Evolutionary conservation across 2,113 vertebrate genomes (phyloP), one percentile per base, ranked within the genome.

Genomic region (Phaethornis superciliosus): DNA sequence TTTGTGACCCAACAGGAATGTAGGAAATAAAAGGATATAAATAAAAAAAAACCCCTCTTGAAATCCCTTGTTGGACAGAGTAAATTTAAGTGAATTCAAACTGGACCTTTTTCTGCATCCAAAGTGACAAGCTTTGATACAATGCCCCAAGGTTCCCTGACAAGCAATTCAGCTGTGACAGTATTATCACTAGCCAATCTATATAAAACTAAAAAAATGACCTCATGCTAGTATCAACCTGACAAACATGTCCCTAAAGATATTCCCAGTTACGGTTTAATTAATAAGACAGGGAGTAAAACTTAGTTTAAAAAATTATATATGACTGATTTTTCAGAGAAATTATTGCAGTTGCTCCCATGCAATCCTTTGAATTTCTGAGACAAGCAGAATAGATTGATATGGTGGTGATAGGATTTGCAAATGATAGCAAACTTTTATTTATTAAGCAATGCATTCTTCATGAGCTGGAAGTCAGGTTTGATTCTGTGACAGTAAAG

Each of bases 201-300:
- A 86, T 85, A 86, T 92, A 89, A 95, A 91, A 92, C 56, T 85
- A 72, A 95, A 95, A 95, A 11, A 89, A 78, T 8, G 14, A 95
- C 84, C 65, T 81, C 32, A 56, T 78, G 71, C 22, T 81, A 91
- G 23, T 72, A 93, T 85, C 88, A 94, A 89, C 54, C 33, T 90
- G 81, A 92, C 44, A 95, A 94, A 75, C 85, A 40, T 70, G 85
- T 91, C 85, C 46, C 52, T 79, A 49, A 95, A 94, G 77, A 76
- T 68, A 68, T 85, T 92, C 35, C 63, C 24, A 94, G 90, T 80
- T 90, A 86, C 56, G 93, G 58, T 81, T 85, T 81, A 94, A 93
- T 96, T 95, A 96, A 92, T 93, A 95, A 85, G 27, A 56, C 84
- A 95, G 51, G 89, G 93, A 94, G 49, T 88, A 82, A 88, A 95